Evolutionary conservation across 2,797 vertebrate genomes (phyloP), one percentile per base, ranked within the genome.

Genomic region (Bradypus variegatus): DNA sequence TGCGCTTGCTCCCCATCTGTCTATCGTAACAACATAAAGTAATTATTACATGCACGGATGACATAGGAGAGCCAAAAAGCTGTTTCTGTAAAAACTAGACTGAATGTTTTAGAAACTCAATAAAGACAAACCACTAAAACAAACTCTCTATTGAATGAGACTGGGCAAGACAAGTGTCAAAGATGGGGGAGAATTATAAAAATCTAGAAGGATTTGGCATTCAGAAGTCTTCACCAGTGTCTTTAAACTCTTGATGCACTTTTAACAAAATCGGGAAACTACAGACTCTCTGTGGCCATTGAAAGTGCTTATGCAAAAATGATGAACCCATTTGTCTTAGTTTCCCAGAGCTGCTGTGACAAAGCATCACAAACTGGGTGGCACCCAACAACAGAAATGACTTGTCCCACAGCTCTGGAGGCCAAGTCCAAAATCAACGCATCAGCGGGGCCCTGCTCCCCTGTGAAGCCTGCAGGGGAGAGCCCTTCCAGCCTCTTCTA

Each of bases 1-100:
- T 36, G 29, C 9, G 29, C 62, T 25, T n/a, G 33, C 6, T 16
- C 67, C 53, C 76, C 48, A 18, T 9, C 3, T 7, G 31, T 60
- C 77, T 69, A 19, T 0, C 2, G 48, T 73, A 9, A n/a, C 58
- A 4, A 55, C 41, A n/a, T 21, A 3, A 8, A 23, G 2, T 1
- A 0, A 64, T 83, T 5, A 36, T 16, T 2, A 27, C 50, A 60
- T 6, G 33, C 19, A 78, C 10, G 21, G n/a, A 4, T 8, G 45
- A n/a, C 29, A n/a, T 4, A 7, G 1, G 11, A 65, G 19, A 33
- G 23, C 70, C 67, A 36, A 45, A 36, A 75, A 38, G 60, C 31
- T 19, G 25, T 72, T 65, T 67, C 70, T 45, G 13, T 25, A 55
- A 86, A 67, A 79, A 62, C 1, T 2, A 60, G 64, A 45, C 67